Evolutionary conservation across 2,113 vertebrate genomes (phyloP).

Genomic region (Rhynchomys soricoides): DNA sequence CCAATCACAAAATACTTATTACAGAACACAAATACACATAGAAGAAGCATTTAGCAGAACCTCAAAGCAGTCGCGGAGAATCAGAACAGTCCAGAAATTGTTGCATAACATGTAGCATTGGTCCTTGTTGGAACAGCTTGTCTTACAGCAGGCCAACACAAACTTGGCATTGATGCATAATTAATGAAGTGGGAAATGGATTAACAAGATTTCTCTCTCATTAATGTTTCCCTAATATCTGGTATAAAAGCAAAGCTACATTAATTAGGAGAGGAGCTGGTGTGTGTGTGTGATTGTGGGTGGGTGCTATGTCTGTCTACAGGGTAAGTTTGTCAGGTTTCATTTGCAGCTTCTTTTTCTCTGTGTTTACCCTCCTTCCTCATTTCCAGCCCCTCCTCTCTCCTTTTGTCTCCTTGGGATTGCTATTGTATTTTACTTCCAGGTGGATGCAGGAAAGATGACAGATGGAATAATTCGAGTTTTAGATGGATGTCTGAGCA

Average conservation of each 20-base stretch:
- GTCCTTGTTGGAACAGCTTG: constrained; percentile 6
- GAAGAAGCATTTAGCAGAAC: background rate
- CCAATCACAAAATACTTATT: background rate
- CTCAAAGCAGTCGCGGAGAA: background rate
- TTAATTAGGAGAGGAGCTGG: constrained; percentile 37
- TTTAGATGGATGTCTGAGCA: constrained; percentile 44
- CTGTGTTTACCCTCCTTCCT: background rate
- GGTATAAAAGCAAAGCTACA: constrained; percentile 57
- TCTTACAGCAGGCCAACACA: constrained; percentile 53
- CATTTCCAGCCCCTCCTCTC: background rate
- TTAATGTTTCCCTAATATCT: constrained; percentile 69
- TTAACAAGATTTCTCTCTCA: constrained; percentile 67
- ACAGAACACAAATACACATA: background rate
- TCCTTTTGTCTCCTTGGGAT: constrained; percentile 21
- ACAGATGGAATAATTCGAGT: constrained; percentile 45
- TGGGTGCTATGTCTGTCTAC: background rate
- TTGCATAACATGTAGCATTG: background rate
- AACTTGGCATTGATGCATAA: constrained; percentile 75
- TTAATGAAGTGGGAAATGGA: constrained; percentile 75
- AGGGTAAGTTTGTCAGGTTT: background rate
- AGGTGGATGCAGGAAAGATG: background rate
- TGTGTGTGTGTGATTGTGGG: background rate
- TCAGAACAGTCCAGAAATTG: constrained; percentile 25
- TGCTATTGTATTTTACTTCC: background rate
- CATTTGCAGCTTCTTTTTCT: background rate